phyloP scores from a whole-genome alignment of 2,797 vertebrate genomes.

The Spinus olivaceus region DNA sequence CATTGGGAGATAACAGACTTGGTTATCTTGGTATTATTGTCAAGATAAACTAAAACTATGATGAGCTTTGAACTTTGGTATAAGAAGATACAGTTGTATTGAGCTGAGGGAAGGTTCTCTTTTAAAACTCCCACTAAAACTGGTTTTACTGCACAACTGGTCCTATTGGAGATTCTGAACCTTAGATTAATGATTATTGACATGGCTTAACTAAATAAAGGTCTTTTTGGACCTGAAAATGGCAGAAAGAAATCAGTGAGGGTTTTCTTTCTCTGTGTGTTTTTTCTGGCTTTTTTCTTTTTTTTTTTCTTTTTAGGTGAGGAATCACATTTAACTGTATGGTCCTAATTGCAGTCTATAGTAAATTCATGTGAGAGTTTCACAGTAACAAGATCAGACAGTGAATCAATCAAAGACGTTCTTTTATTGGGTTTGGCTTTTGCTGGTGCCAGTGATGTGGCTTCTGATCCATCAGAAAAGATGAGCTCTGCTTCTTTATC shows the following conservation, averaged over 20 bases:
- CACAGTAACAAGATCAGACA: neutral
- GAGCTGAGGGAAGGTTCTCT: neutral
- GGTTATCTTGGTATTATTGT: neutral
- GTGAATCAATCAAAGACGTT: neutral
- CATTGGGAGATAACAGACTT: neutral
- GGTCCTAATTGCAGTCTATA: neutral
- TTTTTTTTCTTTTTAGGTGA: rapidly evolving
- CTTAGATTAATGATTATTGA: neutral
- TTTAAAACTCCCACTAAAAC: neutral
- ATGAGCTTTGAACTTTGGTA: neutral
- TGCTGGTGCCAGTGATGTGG: neutral
- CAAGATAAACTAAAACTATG: neutral
- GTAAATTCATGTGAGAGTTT: neutral
- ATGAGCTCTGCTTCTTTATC: neutral
- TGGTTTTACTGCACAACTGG: neutral
- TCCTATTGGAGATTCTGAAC: neutral
- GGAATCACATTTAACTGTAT: neutral
- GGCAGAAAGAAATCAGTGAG: neutral
- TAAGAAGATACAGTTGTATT: neutral
- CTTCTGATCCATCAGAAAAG: conserved; percentile 1
- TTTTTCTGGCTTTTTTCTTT: neutral
- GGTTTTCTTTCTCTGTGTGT: rapidly evolving
- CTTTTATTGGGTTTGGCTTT: neutral
- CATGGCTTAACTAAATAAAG: neutral
- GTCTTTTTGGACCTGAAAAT: neutral